Base-by-base conservation (phyloP, 2,888 invertebrate genomes). In the Heliconius aoede region DNA sequence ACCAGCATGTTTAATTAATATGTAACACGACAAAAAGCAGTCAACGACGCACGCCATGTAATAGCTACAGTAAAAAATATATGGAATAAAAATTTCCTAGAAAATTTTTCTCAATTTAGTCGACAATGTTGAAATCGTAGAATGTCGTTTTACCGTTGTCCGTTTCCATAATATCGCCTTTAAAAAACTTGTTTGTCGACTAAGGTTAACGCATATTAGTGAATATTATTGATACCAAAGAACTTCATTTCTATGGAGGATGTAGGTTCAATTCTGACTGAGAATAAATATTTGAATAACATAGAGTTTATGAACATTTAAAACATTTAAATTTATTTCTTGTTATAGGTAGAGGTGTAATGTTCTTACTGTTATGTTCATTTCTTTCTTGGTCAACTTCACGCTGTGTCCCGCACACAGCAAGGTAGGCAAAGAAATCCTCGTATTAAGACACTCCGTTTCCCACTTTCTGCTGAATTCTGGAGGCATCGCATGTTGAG, bases 61-160 rank as follows among this genome's bases (percentile, higher is more conserved):
- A 65, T 36, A 24, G 15, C 7, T 15, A 36, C 21, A 13, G 32
- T 46, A 67, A 55, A 55, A 64, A 71, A 76, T n/a, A 55, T n/a
- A 55, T n/a, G n/a, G 8, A 55, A 55, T 55, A 55, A 64, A n/a
- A 36, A 55, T 73, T 78, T 78, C 74, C 76, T 76, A 65, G 76
- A 74, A 78, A 61, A 55, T 7, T 78, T 78, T 78, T 78, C 78
- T 78, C 72, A 62, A 68, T 78, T 76, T 62, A 67, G 46, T 69
- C 62, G 61, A 76, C 72, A 74, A 76, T 78, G 79, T 74, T 71
- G 79, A 74, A 76, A 79, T 77, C 73, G 74, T 79, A 80, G 81
- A 81, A 81, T 81, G 81, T 81, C 72, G 80, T 81, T 71, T 79
- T 78, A 80, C 79, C 80, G 81, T 81, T 79, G 78, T 61, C 72